Base-by-base conservation (phyloP, 2,888 invertebrate genomes). In the Xiphydria camelus region DNA sequence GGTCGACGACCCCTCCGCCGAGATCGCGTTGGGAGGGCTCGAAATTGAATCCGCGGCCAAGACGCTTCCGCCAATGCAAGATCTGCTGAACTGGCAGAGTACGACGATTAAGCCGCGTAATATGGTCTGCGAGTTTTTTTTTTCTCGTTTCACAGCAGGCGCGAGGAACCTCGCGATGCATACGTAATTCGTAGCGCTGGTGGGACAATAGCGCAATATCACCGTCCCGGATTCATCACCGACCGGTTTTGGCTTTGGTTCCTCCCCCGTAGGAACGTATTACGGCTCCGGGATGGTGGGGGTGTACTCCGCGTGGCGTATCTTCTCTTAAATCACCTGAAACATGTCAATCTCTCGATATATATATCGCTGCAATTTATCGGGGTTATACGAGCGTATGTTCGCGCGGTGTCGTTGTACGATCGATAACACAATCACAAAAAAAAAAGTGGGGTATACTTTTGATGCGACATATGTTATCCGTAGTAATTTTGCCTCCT, bases 21-120 rank as follows among this genome's bases (percentile, higher is more conserved):
- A 2, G 12, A 12, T 7, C 1, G 12, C 29, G 12, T 7, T 7
- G 14, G 12, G 12, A 12, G 29, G 29, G 14, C 7, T 29, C 29
- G 7, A 12, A n/a, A n/a, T n/a, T n/a, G n/a, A n/a, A n/a, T 55
- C 54, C 2, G 61, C 46, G 7, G 57, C 29, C 55, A 86, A 81
- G 47, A 85, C 82, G 56, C 86, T 88, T 19, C 91, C 91, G 44
- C 90, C 90, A 42, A 88, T 85, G 54, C 88, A 86, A 31, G 91
- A 91, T 64, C 91, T 84, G 76, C 88, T 89, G 74, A 91, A 91
- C 91, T 91, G 80, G n/a, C n/a, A n/a, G n/a, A n/a, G n/a, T n/a
- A n/a, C n/a, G n/a, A n/a, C n/a, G 12, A 29, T 29, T 14, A 7
- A 12, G 6, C 6, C 12, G 12, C 29, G 29, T n/a, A n/a, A n/a